Evolutionary conservation across 2,888 invertebrate species (phyloP), one percentile per base, ranked within the genome.

Genomic region (Sialis lutaria): DNA sequence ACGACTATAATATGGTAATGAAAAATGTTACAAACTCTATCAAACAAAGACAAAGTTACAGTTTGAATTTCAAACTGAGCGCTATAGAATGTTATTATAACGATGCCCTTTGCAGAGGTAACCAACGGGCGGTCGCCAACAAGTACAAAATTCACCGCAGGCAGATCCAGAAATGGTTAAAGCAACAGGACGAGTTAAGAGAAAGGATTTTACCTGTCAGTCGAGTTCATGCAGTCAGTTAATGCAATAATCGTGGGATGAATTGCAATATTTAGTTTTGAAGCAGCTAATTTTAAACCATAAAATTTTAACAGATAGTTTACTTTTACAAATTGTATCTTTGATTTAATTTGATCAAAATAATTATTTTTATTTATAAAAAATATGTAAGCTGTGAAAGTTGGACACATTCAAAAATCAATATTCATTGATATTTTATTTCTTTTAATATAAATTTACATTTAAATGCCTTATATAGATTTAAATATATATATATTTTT

Each of bases 121-220:
- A 68, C 55, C 68, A 68, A 50, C 56, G 67, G 48, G 67, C 68
- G 7, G 68, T 67, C 5, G 67, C 68, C 8, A 61, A 58, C 46
- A 69, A 69, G 54, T 68, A 66, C 55, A 64, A 66, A 50, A 65
- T 69, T 45, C 67, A 67, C 55, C 57, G 67, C 42, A 60, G 67
- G 42, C 70, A 72, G 54, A 64, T 73, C 46, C 71, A 73, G 52
- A 70, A 72, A 53, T 75, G 75, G 75, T 58, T 74, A 48, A 71
- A 73, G 53, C 70, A 70, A 54, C 72, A 70, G 47, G 61, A 64
- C 22, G 63, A 67, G 52, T 50, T 65, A 33, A 53, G 60, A 42
- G 57, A 59, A 49, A 57, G 60, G 47, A 62, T 60, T 51, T 61
- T 62, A 53, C 52, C 56, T 22, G 53, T 59, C 41, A 60, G 60